These are phyloP conservation scores for Nannoperca obscura DNA, from an alignment of 2,797 vertebrate species.

Conservation along the genomic window DNA sequence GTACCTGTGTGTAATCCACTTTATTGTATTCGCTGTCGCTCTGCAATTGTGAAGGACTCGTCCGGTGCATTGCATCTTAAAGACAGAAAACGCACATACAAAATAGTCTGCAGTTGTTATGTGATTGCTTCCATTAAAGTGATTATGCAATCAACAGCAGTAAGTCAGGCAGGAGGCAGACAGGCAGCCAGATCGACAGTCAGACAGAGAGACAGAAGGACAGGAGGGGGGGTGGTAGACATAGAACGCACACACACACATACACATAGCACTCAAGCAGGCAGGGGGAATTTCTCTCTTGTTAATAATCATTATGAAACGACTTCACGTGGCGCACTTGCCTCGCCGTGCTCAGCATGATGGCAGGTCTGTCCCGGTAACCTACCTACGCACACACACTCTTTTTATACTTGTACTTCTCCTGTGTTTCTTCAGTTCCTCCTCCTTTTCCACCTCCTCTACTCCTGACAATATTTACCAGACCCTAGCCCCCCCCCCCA, in stretches of 20 bases:
- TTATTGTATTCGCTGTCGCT: constrained; percentile 38
- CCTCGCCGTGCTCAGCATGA: constrained; percentile 71
- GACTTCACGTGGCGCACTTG: constrained; percentile 75
- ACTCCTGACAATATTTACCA: constrained; percentile 75
- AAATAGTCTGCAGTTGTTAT: constrained; percentile 69
- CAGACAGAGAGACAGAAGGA: constrained; percentile 1
- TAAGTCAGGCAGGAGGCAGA: constrained; percentile 52
- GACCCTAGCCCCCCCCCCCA: constrained; percentile 50
- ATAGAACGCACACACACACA: constrained; percentile 37
- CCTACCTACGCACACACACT: constrained; percentile 18
- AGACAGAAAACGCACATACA: constrained; percentile 53
- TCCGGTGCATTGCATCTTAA: constrained; percentile 55
- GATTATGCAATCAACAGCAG: constrained; percentile 78
- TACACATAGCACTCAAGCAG: constrained; percentile 47
- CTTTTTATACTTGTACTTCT: constrained; percentile 14
- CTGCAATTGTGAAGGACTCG: constrained; percentile 49
- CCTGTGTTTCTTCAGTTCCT: constrained; percentile 24
- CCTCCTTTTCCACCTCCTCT: constrained; percentile 26
- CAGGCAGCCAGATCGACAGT: constrained; percentile 23
- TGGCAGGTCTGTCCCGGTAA: constrained; percentile 59
- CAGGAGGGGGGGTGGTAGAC: constrained; percentile 9
- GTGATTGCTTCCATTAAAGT: constrained; percentile 78
- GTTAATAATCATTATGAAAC: constrained; percentile 83
- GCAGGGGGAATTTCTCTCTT: constrained; percentile 72
- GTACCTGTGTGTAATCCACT: constrained; percentile 33